Evolutionary conservation across 2,797 vertebrate genomes (phyloP).

Genomic region (Ctenopoma multispine): DNA sequence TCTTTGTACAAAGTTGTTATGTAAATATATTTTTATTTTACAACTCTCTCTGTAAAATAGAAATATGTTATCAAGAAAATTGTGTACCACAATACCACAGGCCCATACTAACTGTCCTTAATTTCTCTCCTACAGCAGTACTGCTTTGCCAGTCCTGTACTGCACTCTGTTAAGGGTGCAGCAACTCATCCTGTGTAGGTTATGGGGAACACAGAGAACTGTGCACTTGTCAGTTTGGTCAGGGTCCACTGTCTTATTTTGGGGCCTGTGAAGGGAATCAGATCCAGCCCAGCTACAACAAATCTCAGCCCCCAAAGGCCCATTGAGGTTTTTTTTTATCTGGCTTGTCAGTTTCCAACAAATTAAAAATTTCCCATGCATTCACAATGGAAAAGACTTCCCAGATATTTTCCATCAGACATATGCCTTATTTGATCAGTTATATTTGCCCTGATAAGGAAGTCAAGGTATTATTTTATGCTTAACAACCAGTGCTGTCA

Average conservation of each 20-base stretch:
- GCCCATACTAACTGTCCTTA: conserved; percentile 99
- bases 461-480: conserved; percentile 46
- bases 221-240: conserved; percentile 88
- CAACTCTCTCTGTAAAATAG: conserved; percentile 84
- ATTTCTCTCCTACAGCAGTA: conserved; percentile 99
- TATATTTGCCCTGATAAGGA: conserved; percentile 41
- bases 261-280: conserved; percentile 71
- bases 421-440: conserved; percentile 21
- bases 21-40: conserved; percentile 89
- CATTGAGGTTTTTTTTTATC: conserved; percentile 33
- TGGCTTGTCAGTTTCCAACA: conserved; percentile 26
- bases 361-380: conserved; percentile 4
- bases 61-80: conserved; percentile 87
- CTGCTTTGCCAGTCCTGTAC: conserved; percentile 99
- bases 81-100: conserved; percentile 99
- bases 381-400: conserved; percentile 10
- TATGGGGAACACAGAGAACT: conserved; percentile 95
- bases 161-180: conserved; percentile 99
- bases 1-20: conserved; percentile 92
- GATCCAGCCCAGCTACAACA: conserved; percentile 69
- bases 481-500: conserved; percentile 7
- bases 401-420: conserved; percentile 28
- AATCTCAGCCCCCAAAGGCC: conserved; percentile 39
- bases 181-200: conserved; percentile 99
- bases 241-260: conserved; percentile 78